Evolutionary conservation across 1,140 invertebrate genomes (phyloP), one percentile per base, ranked within the genome.

Genomic region (Hormaphis cornu): DNA sequence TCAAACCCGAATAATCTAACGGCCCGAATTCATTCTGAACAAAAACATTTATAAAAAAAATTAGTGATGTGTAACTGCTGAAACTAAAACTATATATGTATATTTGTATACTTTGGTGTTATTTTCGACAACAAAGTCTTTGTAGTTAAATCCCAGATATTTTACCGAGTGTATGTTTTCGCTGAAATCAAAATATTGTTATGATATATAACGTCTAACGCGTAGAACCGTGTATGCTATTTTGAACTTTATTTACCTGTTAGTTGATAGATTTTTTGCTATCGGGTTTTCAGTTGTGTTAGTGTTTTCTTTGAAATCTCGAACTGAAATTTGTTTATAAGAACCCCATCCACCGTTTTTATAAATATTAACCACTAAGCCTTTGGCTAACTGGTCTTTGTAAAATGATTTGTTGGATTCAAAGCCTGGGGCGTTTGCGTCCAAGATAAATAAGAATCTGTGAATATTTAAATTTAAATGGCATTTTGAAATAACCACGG

Each of bases 331-430:
- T 56, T 14, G 20, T 20, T 63, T 63, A 78, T 91, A 89, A 37
- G 85, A 87, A 12, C 91, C 90, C 83, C 93, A 95, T 78, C 84
- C 81, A 12, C 83, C 87, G 79, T 87, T 76, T 76, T 84, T 79
- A 75, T 83, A 84, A 9, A 95, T 84, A 76, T 95, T 96, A 14
- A 90, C 79, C 16, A 85, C 83, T 69, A 97, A 78, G 77, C 93
- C 88, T 69, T 88, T 81, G 24, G 83, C 76, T 2, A 88, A 73
- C 74, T 89, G 87, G 12, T 82, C 76, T 18, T 79, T 75, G 74
- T 89, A 89, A 2, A 89, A 80, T 1, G 83, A 78, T 72, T 85
- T 74, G 16, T 83, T 74, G 0, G 84, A 74, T 71, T 84, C 82
- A 71, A 90, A 89, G 6, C 78, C 73, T 3, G 87, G 87, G 8